Base-by-base conservation (phyloP, 2,113 vertebrate genomes). In the Nansenia antarctica region DNA sequence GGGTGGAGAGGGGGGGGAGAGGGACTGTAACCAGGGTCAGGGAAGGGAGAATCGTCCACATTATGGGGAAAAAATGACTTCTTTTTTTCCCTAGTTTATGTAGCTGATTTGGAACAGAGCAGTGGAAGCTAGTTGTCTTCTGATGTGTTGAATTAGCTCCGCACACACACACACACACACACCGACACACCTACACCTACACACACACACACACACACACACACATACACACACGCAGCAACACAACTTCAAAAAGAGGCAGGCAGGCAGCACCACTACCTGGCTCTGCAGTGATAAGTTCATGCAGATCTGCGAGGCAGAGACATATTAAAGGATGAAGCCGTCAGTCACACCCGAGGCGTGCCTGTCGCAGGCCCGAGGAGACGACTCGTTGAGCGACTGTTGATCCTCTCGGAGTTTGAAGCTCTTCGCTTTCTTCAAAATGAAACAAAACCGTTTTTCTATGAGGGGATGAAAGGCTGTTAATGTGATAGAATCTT, bases 231-330 rank as follows among this genome's bases (percentile, higher is more conserved):
- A n/a, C n/a, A n/a, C n/a, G n/a, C n/a, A n/a, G n/a, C n/a, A 80
- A 85, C 67, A 67, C 73, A 27, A 79, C 80, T 83, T 81, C 67
- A 82, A 64, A 74, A 77, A 59, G 24, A 64, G 61, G 35, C 4
- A 30, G 47, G 42, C 18, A 35, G 39, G n/a, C 37, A 18, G 29
- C 27, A 31, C 62, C 58, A 14, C 60, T 57, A 77, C 73, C 70
- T 61, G 66, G 70, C 84, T 64, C 65, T 52, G 70, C 52, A 30
- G 73, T 77, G 77, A 84, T 85, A 78, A 81, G 67, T 86, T 73
- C 80, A 85, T 78, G 77, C 73, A 83, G 83, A 86, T 88, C 84
- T 84, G 20, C 27, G 35, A 52, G 47, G 76, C 30, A 20, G 65
- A 79, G 78, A 72, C 67, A 42, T 63, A 58, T 65, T 77, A 37